Evolutionary conservation across 2,888 invertebrate species (phyloP), one percentile per base, ranked within the genome.

Genomic region (Lithophane socia): DNA sequence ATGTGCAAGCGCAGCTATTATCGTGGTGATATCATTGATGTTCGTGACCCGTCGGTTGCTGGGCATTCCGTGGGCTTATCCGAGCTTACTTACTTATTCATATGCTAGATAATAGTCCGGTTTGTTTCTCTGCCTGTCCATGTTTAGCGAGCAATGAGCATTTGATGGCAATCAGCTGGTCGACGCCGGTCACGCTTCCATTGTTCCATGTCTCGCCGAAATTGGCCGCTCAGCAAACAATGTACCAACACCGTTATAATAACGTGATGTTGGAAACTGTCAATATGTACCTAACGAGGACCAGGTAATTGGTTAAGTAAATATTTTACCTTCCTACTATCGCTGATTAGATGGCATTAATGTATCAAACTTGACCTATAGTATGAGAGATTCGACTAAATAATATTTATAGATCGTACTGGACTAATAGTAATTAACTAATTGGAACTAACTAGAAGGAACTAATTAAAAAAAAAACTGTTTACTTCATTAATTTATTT

Each of bases 121-220:
- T 90, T 83, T 87, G 88, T 86, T 90, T 86, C 78, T 86, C 76
- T 77, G 82, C 63, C 83, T 82, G 90, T 88, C 90, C 90, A 89
- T 90, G 91, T 91, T 90, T 87, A 90, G 91, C 86, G 83, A 77
- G 88, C 83, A 86, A 83, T 86, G 77, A 85, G 86, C 85, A 87
- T 86, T 89, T 90, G 94, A 95, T 95, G 93, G 91, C 92, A 92
- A 94, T 95, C 95, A 91, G 90, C 89, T 88, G 89, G 86, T 88
- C 87, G 88, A 87, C 82, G 85, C 88, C 88, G 92, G 94, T 95
- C 95, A 95, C 95, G 95, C 92, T 93, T 92, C 93, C 92, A 95
- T 95, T 95, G 95, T 95, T 93, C 90, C 82, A 88, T 83, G 90
- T 87, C 90, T 88, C 88, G 88, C 92, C 93, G 86, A 94, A 94